These are phyloP conservation scores for Ceyx erithaca DNA, from an alignment of 2,797 vertebrate genomes.

Conservation along the genomic window DNA sequence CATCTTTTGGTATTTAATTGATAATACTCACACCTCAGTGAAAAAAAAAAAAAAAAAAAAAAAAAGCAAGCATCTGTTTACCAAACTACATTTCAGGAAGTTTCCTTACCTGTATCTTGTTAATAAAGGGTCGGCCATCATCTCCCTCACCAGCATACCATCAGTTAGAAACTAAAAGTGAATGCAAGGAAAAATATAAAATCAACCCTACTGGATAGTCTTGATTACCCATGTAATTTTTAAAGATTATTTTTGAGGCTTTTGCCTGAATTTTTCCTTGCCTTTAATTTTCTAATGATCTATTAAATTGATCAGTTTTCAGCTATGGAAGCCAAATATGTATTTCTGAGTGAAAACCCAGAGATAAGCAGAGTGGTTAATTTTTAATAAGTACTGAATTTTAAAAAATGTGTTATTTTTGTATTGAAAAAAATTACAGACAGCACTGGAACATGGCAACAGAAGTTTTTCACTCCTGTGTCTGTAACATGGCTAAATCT, in stretches of 20 bases:
- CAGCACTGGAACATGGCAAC: background rate
- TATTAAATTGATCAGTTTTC: background rate
- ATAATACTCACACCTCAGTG: background rate
- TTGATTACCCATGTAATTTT: background rate
- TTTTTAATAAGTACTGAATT: background rate
- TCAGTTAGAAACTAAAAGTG: conserved; percentile 93
- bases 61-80: background rate
- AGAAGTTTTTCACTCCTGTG: background rate
- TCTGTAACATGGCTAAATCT: background rate
- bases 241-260: background rate
- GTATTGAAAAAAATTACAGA: background rate
- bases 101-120: conserved; percentile 92
- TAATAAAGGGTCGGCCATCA: conserved; percentile 97
- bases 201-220: background rate
- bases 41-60: background rate
- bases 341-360: background rate
- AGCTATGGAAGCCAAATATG: background rate
- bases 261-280: background rate
- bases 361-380: background rate
- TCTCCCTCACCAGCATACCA: conserved; percentile 97
- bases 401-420: background rate
- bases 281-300: background rate
- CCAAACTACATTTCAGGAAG: background rate
- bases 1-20: background rate
- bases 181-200: background rate